Base-by-base conservation (phyloP, 2,113 vertebrate genomes). In the Formicarius rufipectus region DNA sequence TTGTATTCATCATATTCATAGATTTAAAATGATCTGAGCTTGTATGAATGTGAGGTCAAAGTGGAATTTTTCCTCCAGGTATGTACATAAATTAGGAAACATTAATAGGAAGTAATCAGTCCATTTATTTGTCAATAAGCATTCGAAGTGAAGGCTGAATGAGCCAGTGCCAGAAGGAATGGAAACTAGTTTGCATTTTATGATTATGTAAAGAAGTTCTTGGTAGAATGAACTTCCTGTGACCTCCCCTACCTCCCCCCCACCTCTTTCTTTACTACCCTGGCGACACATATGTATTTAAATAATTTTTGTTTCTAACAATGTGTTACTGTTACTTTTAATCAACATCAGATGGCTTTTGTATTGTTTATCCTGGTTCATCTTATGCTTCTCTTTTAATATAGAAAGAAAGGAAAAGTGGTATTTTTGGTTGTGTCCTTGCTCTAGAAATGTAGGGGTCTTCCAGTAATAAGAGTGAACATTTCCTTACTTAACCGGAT, bases 51-150 rank as follows among this genome's bases (percentile, higher is more conserved):
- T 84, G 91, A 90, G 95, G 95, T 94, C 95, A 93, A 94, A 95
- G 96, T 91, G 76, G 92, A 96, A 84, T 96, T 97, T 97, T 96
- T 95, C 97, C 97, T 96, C 84, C 93, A 97, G 95, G 94, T 97
- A 94, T 94, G 87, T 94, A 90, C 89, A 94, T 97, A 97, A 96
- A 97, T 97, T 97, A 96, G 84, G 69, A 89, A 91, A 52, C 81
- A 84, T 91, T 97, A 97, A 96, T 96, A 92, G 92, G 88, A 97
- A 96, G 77, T 87, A 97, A 88, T 90, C 73, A 95, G 90, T 88
- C 95, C 95, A 96, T 97, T 97, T 97, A 96, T 97, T 97, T 97
- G 95, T 97, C 97, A 97, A 95, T 97, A 97, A 97, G 80, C 91
- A 93, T 96, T 92, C 73, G 40, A 90, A 96, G 75, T 74, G 94